Evolutionary conservation across 2,888 invertebrate genomes (phyloP).

Genomic region (Drosophila koepferae): DNA sequence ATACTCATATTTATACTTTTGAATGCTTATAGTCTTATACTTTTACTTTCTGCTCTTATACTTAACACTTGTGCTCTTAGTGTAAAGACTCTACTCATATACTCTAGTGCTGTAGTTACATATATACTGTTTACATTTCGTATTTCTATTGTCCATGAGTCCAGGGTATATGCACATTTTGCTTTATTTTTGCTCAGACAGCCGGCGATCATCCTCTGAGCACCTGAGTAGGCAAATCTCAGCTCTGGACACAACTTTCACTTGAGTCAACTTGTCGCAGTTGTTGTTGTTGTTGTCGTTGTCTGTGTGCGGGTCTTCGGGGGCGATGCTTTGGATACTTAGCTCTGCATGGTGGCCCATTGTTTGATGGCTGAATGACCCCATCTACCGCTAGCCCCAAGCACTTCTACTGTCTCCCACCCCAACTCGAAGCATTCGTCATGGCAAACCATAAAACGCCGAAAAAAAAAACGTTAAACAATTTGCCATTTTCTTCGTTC

Average conservation of each 20-base stretch:
- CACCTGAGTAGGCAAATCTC: constrained; percentile 21
- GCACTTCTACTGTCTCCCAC: neutral
- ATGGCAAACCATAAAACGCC: constrained; percentile 32
- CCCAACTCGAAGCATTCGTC: constrained; percentile 43
- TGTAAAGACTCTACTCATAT: too few relatives aligned
- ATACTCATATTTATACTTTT: neutral
- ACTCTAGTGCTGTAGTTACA: neutral
- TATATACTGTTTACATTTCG: neutral
- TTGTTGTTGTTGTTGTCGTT: neutral
- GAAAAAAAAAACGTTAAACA: constrained; percentile 10
- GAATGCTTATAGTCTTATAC: neutral
- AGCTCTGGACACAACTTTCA: constrained; percentile 65
- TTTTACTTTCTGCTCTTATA: neutral
- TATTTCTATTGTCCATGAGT: neutral
- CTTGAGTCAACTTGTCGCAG: constrained; percentile 60
- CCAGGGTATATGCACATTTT: neutral
- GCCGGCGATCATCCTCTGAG: constrained; percentile 29
- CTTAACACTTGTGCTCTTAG: neutral
- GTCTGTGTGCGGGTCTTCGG: constrained; percentile 22
- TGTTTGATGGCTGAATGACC: constrained; percentile 30
- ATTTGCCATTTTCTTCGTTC: constrained; percentile 47
- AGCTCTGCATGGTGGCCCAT: constrained; percentile 54
- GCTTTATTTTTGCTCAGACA: neutral
- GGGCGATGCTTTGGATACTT: constrained; percentile 39
- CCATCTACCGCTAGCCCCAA: neutral